These are phyloP conservation scores for Coendou prehensilis DNA, from an alignment of 2,797 vertebrate genomes.

Conservation along the genomic window DNA sequence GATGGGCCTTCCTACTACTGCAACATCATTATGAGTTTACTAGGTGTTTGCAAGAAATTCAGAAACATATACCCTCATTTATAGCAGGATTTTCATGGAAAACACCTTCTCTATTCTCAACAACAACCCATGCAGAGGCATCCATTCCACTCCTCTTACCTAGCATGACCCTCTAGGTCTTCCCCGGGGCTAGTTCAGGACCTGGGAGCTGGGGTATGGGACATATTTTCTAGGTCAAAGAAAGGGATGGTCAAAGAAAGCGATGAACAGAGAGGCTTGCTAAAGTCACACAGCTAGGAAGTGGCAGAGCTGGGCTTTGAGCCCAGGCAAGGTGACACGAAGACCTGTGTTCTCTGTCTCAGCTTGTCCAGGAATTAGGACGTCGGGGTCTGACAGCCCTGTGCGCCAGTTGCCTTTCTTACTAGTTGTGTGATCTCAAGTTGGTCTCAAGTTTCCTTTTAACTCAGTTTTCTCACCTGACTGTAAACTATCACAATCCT, in stretches of 20 bases:
- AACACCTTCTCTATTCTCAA: neutral
- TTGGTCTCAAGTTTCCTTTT: neutral
- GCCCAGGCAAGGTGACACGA: neutral
- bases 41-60: neutral
- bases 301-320: neutral
- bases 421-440: neutral
- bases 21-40: neutral
- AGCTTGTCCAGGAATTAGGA: neutral
- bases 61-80: neutral
- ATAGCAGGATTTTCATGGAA: conserved; percentile 6
- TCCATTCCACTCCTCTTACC: neutral
- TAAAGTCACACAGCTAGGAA: neutral
- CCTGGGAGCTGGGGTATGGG: neutral
- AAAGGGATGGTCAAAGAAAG: neutral
- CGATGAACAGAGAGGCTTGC: neutral
- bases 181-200: neutral
- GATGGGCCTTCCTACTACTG: neutral
- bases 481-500: neutral
- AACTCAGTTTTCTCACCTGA: neutral
- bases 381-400: neutral
- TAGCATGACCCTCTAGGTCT: neutral
- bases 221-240: neutral
- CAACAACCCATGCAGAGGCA: too few species aligned
- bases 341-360: neutral
- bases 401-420: neutral